Evolutionary conservation across 2,113 vertebrate genomes (phyloP).

Genomic region (Crotalus helleri): DNA sequence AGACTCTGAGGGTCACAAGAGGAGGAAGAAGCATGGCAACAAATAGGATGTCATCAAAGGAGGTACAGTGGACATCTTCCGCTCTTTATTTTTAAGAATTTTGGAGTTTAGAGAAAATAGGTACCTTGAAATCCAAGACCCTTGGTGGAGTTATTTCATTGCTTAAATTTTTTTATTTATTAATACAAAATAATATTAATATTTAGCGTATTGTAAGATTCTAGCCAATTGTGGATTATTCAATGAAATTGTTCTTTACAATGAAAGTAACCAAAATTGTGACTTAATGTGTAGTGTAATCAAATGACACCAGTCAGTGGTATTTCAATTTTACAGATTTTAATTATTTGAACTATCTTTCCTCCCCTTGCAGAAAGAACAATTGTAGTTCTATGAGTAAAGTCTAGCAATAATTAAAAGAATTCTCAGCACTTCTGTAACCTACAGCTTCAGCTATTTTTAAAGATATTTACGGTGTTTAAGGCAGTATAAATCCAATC

Average conservation of each 20-base stretch:
- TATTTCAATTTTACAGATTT: not conserved
- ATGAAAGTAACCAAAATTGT: not conserved
- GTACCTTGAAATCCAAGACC: not conserved
- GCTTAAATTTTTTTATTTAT: not conserved
- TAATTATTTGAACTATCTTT: not conserved
- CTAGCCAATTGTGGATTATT: not conserved
- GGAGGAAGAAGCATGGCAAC: not conserved
- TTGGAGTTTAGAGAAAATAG: not conserved
- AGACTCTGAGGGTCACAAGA: not conserved
- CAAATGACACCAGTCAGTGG: not conserved
- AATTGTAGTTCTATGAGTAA: not conserved
- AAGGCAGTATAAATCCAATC: constrained; percentile 2
- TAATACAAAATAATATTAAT: too few species aligned
- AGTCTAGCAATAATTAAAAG: not conserved
- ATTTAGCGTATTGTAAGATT: not conserved
- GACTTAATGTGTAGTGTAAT: not conserved
- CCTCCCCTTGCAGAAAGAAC: not conserved
- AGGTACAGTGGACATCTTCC: not conserved
- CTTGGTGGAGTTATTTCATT: not conserved
- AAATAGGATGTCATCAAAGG: not conserved
- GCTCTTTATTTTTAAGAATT: not conserved
- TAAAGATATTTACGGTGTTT: not conserved
- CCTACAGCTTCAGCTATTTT: not conserved
- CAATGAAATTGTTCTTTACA: not conserved
- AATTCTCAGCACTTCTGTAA: not conserved